Base-by-base conservation (phyloP, 1,140 invertebrate species). In the Branchinecta lynchi region DNA sequence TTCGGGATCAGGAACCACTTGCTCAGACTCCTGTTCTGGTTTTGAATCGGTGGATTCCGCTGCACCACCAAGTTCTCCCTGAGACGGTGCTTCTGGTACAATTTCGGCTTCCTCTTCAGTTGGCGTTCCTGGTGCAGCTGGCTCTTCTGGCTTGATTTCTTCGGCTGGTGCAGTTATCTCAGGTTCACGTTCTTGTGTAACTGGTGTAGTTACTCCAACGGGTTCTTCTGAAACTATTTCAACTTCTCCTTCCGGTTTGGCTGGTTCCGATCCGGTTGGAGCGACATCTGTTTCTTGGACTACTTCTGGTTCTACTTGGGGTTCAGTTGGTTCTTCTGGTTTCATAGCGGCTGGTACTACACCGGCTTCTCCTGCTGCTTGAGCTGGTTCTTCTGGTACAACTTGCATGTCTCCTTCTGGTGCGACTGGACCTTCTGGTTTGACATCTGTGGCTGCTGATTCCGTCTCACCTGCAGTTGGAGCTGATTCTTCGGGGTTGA, bases 211-310 rank as follows among this genome's bases (percentile, higher is more conserved):
- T 15, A n/a, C n/a, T 66, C 45, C 43, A 68, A 7, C 65, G 6
- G 46, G 10, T 60, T 17, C 12, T 43, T 21, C 43, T 21, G 10
- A 44, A 70, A 21, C 51, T 70, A 67, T 66, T 21, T 72, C 66
- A 20, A 66, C 46, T 44, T 66, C 60, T 68, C 44, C 70, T 65
- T 15, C 45, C 45, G 66, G 66, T 66, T 72, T 69, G 32, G 74
- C 74, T 65, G 75, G 68, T 20, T 72, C 71, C 45, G 72, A 70
- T 43, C 72, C 74, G 12, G 72, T 71, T 8, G 68, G 71, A 67
- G 45, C 69, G 20, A 67, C 69, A 71, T 72, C 70, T 45, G 66
- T 45, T 43, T 67, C 68, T 43, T 70, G 45, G 43, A 69, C 71
- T 51, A 45, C 44, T 65, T 71, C 66, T 51, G 44, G n/a, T 10